These are phyloP conservation scores for Mionectes olivaceus DNA, from an alignment of 2,797 vertebrate species.

Conservation along the genomic window DNA sequence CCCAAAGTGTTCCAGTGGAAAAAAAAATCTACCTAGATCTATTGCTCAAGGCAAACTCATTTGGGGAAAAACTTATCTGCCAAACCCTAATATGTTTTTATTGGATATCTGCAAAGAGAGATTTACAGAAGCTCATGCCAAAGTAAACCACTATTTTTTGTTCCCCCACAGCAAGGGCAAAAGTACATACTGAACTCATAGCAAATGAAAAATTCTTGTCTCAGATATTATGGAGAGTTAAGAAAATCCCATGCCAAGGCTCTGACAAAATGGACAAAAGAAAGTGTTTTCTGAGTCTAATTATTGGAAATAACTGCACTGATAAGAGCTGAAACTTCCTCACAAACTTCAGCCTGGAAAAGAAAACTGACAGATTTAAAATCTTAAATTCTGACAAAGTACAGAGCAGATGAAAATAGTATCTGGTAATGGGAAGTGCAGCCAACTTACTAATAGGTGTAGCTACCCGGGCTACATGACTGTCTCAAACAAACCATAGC, in stretches of 20 bases:
- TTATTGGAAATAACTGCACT: background rate
- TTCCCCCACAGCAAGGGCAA: background rate
- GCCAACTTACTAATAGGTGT: background rate
- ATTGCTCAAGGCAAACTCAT: background rate
- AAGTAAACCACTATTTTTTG: background rate
- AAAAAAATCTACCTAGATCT: accelerated
- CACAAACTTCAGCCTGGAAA: background rate
- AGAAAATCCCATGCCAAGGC: background rate
- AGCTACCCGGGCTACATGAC: background rate
- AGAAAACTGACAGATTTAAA: background rate
- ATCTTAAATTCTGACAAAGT: background rate
- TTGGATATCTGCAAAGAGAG: background rate
- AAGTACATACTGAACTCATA: background rate
- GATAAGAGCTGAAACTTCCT: background rate
- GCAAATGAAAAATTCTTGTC: background rate
- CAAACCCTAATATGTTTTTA: constrained; percentile 12
- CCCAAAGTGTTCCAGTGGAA: background rate
- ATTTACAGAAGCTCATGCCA: background rate
- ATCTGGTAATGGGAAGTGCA: background rate
- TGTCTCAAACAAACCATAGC: background rate
- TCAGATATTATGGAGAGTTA: background rate
- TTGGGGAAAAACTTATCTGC: background rate
- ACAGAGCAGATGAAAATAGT: background rate
- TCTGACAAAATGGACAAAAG: background rate
- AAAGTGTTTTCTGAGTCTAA: background rate